Evolutionary conservation across 2,797 vertebrate species (phyloP).

Genomic region (Triplophysa bombifrons): DNA sequence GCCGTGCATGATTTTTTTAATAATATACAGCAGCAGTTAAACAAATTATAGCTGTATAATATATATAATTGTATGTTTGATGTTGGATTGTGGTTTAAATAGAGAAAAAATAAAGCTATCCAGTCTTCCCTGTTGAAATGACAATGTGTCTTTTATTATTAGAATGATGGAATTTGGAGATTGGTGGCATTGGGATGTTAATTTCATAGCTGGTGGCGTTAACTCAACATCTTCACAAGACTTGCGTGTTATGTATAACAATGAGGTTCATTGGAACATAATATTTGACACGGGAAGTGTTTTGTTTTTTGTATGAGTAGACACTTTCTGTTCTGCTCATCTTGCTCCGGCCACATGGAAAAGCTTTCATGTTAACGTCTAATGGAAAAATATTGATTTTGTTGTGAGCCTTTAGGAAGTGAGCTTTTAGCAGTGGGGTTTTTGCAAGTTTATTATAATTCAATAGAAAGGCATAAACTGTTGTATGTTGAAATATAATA

Average conservation of each 20-base stretch:
- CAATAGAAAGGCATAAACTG: constrained; percentile 2
- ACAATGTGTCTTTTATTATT: constrained; percentile 13
- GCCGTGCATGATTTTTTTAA: neutral
- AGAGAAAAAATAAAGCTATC: neutral
- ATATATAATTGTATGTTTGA: too few relatives aligned
- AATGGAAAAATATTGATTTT: constrained; percentile 30
- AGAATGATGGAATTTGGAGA: neutral
- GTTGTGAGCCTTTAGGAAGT: neutral
- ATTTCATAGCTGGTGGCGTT: neutral
- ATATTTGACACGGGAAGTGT: constrained; percentile 3
- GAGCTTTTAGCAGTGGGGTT: constrained; percentile 17
- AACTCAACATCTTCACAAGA: neutral
- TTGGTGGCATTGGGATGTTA: neutral
- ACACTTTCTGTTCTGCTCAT: constrained; percentile 34
- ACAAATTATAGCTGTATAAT: neutral
- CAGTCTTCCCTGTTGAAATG: neutral
- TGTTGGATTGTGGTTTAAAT: neutral
- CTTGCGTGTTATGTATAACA: neutral
- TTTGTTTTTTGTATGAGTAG: neutral
- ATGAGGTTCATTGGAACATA: neutral
- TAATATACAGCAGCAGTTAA: neutral
- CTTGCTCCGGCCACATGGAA: neutral
- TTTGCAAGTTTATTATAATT: neutral
- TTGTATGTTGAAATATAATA: constrained; percentile 3
- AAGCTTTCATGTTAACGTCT: neutral